These are phyloP conservation scores for Heliangelus exortis DNA, from an alignment of 2,797 vertebrate genomes.

Conservation along the genomic window DNA sequence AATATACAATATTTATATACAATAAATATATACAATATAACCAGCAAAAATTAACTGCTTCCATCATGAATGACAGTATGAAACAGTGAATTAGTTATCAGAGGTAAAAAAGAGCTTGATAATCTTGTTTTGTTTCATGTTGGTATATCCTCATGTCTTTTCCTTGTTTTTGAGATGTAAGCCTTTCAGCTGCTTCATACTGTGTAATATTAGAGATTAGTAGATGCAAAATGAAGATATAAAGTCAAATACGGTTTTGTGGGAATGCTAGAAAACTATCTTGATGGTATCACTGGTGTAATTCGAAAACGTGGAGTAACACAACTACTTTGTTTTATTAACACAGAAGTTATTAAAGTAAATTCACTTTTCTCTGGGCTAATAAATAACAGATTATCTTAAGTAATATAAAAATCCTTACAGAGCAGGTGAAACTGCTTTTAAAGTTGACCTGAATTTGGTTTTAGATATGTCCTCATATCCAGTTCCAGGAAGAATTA, in stretches of 20 bases:
- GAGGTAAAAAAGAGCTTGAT: constrained; percentile 41
- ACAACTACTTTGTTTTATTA: neutral
- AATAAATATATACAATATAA: too few species aligned
- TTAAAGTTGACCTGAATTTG: neutral
- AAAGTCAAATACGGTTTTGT: neutral
- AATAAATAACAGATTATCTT: neutral
- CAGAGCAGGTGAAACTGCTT: neutral
- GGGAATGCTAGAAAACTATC: neutral
- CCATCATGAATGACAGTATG: constrained; percentile 72
- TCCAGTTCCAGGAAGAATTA: neutral
- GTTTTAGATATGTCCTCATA: neutral
- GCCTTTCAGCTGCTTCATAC: neutral
- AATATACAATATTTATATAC: constrained; percentile 78
- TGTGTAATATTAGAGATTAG: neutral
- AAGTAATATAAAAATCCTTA: neutral
- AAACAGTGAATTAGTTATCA: constrained; percentile 66
- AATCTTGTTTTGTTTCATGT: constrained; percentile 5
- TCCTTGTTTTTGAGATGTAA: neutral
- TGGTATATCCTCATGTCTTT: neutral
- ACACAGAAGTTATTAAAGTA: neutral
- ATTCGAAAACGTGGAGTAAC: neutral
- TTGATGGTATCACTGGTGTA: neutral
- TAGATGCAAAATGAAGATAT: neutral
- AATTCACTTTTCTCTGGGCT: neutral
- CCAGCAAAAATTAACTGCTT: constrained; percentile 78